These are phyloP conservation scores for Rhabditoides inermis DNA, from an alignment of 2,888 invertebrate species.

Conservation along the genomic window DNA sequence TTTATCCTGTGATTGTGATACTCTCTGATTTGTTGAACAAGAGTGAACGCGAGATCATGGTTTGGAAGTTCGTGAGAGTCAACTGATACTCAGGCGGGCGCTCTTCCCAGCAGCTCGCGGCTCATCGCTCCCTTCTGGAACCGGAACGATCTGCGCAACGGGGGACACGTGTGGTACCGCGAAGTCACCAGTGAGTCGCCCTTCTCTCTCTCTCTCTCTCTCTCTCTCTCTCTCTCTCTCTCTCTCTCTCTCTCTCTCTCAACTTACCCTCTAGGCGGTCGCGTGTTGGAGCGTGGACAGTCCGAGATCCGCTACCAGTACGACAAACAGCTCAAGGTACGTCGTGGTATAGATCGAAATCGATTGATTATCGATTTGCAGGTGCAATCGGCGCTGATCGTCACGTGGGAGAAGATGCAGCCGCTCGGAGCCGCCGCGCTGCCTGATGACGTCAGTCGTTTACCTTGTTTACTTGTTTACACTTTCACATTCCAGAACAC, in stretches of 20 bases:
- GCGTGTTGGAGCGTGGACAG: constrained; percentile 49
- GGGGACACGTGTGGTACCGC: constrained; percentile 49
- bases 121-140: constrained; percentile 52
- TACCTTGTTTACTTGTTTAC: background rate
- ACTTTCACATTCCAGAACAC: constrained; percentile 36
- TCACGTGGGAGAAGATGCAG: constrained; percentile 52
- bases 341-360: background rate
- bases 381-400: constrained; percentile 27
- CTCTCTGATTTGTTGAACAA: too few species aligned
- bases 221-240: constrained; percentile 2
- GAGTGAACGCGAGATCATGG: too few species aligned
- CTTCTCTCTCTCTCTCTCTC: background rate
- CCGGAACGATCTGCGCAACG: constrained; percentile 48
- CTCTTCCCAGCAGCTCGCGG: constrained; percentile 18
- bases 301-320: constrained; percentile 52
- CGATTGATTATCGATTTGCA: background rate
- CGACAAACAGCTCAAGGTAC: constrained; percentile 44
- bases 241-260: background rate
- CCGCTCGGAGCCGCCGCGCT: constrained; percentile 39
- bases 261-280: constrained; percentile 29
- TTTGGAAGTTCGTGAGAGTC: too few species aligned
- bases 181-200: constrained; percentile 44
- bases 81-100: constrained; percentile 9
- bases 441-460: constrained; percentile 36
- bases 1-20: too few species aligned